These are phyloP conservation scores for Hiodon tergisus DNA, from an alignment of 2,113 vertebrate genomes.

Conservation along the genomic window DNA sequence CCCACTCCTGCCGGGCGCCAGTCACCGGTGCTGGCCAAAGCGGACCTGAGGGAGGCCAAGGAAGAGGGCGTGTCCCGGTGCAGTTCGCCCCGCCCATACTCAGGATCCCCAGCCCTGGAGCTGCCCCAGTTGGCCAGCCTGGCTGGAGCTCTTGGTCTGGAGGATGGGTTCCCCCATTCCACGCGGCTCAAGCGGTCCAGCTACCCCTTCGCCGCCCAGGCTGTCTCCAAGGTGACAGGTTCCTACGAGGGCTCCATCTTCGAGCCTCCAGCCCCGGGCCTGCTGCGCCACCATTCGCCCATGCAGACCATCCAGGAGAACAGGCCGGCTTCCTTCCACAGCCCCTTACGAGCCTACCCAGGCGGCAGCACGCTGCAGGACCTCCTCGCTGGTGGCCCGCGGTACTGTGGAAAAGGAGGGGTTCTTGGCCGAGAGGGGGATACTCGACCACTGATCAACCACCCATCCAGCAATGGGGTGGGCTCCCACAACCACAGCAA, in stretches of 20 bases:
- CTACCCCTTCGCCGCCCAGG: conserved; percentile 66
- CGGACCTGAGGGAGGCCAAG: conserved; percentile 80
- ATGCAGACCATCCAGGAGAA: conserved; percentile 99
- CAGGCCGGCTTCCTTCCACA: conserved; percentile 82
- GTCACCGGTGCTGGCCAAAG: conserved; percentile 77
- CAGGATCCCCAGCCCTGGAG: conserved; percentile 82
- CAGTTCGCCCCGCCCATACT: conserved; percentile 82
- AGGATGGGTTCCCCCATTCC: conserved; percentile 62
- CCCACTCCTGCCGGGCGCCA: conserved; percentile 73
- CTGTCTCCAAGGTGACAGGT: conserved; percentile 70
- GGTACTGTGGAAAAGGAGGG: conserved; percentile 61
- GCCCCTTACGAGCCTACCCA: conserved; percentile 69
- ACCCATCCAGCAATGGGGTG: conserved; percentile 41
- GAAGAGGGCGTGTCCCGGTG: conserved; percentile 72
- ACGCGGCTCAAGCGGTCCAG: conserved; percentile 58
- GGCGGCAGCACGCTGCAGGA: conserved; percentile 84
- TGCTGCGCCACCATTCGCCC: conserved; percentile 77
- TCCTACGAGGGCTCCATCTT: conserved; percentile 76
- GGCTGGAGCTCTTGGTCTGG: conserved; percentile 79
- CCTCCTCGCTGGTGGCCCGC: conserved; percentile 74
- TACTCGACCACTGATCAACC: conserved; percentile 52
- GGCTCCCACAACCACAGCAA: conserved; percentile 46
- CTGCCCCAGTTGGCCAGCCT: conserved; percentile 84
- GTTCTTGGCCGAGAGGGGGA: conserved; percentile 51
- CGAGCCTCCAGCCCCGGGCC: conserved; percentile 71